These are phyloP conservation scores for Antheraea yamamai DNA, from an alignment of 2,888 invertebrate species.

Conservation along the genomic window DNA sequence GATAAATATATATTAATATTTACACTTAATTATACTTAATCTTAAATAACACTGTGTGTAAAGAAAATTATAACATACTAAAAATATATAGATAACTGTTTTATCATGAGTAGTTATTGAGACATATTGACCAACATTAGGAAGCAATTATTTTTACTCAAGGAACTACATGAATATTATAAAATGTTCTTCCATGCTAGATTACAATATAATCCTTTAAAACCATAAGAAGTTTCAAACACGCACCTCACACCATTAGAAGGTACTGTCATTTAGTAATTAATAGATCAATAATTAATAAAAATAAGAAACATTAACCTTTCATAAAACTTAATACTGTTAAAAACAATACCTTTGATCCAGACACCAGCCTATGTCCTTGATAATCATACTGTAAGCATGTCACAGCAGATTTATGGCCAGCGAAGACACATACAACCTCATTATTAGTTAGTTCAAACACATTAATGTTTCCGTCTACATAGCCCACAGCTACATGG, in stretches of 20 bases:
- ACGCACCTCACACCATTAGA: not conserved
- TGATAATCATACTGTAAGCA: slow-evolving; percentile 90
- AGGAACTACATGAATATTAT: too few relatives aligned
- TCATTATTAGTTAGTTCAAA: slow-evolving; percentile 90
- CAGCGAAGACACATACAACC: slow-evolving; percentile 87
- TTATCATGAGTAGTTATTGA: too few relatives aligned
- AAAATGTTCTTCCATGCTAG: too few relatives aligned
- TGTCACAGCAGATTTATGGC: slow-evolving; percentile 93
- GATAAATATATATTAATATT: too few relatives aligned
- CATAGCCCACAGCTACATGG: slow-evolving; percentile 94
- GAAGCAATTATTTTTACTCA: too few relatives aligned
- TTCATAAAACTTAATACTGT: not conserved
- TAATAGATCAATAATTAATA: not conserved
- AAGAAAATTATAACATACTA: too few relatives aligned
- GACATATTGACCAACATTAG: too few relatives aligned
- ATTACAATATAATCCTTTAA: too few relatives aligned
- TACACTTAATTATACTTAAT: too few relatives aligned
- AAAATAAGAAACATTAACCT: not conserved
- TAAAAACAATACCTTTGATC: slow-evolving; percentile 86
- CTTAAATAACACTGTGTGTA: too few relatives aligned
- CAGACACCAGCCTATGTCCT: slow-evolving; percentile 94
- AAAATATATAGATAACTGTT: too few relatives aligned
- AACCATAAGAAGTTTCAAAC: not conserved
- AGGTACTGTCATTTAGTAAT: not conserved
- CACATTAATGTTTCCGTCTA: slow-evolving; percentile 92